phyloP scores from a whole-genome alignment of 2,888 invertebrate genomes.

The Tenthredo livida region DNA sequence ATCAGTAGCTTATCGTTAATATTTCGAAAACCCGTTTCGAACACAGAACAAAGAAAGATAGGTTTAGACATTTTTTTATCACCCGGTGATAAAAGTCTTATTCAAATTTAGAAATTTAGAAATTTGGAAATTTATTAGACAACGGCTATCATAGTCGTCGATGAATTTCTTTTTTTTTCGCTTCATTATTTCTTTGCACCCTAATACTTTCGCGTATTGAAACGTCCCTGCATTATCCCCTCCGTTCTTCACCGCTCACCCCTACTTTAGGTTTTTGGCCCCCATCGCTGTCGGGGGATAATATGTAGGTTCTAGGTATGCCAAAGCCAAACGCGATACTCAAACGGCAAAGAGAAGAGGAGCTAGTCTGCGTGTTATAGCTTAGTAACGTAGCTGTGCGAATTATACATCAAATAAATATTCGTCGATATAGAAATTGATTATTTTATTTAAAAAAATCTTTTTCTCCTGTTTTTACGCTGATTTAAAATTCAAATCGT shows the following conservation, averaged over 20 bases:
- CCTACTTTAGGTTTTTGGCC: slow-evolving; percentile 40
- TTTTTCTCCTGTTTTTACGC: too few species aligned
- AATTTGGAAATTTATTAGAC: too few species aligned
- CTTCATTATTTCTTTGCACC: background rate
- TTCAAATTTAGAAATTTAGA: background rate
- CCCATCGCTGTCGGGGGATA: background rate
- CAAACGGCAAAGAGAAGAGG: background rate
- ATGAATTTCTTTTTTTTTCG: background rate
- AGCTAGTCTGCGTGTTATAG: background rate
- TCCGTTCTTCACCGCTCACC: background rate
- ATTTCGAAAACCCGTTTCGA: background rate
- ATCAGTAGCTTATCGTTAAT: background rate
- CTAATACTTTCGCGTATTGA: background rate
- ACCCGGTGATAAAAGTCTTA: too few species aligned
- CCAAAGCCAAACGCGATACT: background rate
- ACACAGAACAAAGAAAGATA: too few species aligned
- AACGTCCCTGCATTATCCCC: slow-evolving; percentile 16
- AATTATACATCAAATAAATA: too few species aligned
- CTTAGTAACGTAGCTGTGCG: too few species aligned
- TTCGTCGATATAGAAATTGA: too few species aligned
- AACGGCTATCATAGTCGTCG: too few species aligned
- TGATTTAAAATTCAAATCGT: background rate
- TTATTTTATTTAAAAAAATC: too few species aligned
- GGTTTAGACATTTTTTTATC: background rate
- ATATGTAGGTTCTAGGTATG: slow-evolving; percentile 10